Evolutionary conservation across 2,888 invertebrate genomes (phyloP).

Genomic region (Meiosimyza platycephala): DNA sequence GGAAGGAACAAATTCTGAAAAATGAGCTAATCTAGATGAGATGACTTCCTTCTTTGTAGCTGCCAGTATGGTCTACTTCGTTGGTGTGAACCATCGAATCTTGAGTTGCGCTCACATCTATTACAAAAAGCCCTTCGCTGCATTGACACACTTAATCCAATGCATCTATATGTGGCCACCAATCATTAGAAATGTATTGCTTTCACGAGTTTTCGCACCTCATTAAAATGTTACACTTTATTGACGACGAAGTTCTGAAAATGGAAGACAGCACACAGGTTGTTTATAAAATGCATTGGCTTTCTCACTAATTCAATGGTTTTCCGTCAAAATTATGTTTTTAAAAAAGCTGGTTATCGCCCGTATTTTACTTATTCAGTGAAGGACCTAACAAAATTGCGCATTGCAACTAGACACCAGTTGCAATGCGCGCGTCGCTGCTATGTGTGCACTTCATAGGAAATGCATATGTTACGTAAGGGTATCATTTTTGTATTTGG

Average conservation of each 20-base stretch:
- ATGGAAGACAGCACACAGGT: slow-evolving; percentile 47
- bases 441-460: no score
- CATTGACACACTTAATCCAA: slow-evolving; percentile 50
- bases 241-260: slow-evolving; percentile 48
- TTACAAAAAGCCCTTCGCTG: slow-evolving; percentile 52
- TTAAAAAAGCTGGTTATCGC: slow-evolving; percentile 51
- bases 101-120: slow-evolving; percentile 49
- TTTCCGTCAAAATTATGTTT: slow-evolving; percentile 48
- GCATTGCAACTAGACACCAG: no score
- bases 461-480: no score
- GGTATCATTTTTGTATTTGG: no score
- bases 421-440: no score
- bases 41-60: slow-evolving; percentile 50
- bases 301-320: slow-evolving; percentile 48
- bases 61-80: slow-evolving; percentile 45
- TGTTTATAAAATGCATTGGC: slow-evolving; percentile 49
- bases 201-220: slow-evolving; percentile 51
- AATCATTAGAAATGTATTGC: slow-evolving; percentile 50
- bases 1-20: slow-evolving; percentile 39
- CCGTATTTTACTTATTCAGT: slow-evolving; percentile 48
- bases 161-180: slow-evolving; percentile 51
- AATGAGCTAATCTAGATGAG: slow-evolving; percentile 50
- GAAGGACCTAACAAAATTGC: slow-evolving; percentile 45
- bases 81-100: slow-evolving; percentile 43
- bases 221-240: slow-evolving; percentile 45